Evolutionary conservation across 1,140 invertebrate genomes (phyloP), one percentile per base, ranked within the genome.

Genomic region (Lordiphosa clarofinis): DNA sequence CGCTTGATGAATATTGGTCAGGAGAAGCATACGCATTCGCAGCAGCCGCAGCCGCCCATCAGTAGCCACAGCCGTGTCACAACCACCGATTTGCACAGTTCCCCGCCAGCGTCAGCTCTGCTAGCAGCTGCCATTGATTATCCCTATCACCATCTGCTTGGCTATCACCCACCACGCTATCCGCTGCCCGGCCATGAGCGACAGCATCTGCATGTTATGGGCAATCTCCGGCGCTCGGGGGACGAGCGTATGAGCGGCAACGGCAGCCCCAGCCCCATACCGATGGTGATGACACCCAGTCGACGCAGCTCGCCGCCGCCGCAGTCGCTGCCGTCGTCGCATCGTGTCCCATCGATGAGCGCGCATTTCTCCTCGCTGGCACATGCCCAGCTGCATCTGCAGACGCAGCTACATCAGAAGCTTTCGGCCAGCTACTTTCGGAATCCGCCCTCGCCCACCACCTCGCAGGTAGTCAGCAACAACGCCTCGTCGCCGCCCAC

Each of bases 251-350:
- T 64, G 56, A 59, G 42, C 48, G 6, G 24, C 24, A 28, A 28
- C 24, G 7, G 24, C 65, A 36, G 56, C 42, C 69, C 40, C 60
- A 42, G 31, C 11, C 19, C 61, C 52, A 31, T 38, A 43, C 46
- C 63, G 35, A 89, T 89, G 91, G 92, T 91, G 90, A 92, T 93
- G 92, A 93, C 92, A 90, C 92, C 92, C 59, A 93, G 92, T 88
- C 90, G 92, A 76, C 91, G 92, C 88, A 91, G 91, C 75, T 93
- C 92, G 73, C 92, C 92, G 60, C 91, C 82, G 15, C 15, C 62
- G 49, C 69, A 57, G 39, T 44, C 44, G 49, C 15, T 49, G 4
- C 35, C 62, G 10, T 7, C 72, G 7, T 21, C 63, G 53, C 66
- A 60, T 21, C 72, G 56, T 35, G 46, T 49, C 3, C 11, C 82